Percentiles rank a stretch among this genome's conserved stretches.
These are phyloP conservation scores for Rotaria macrura DNA, from an alignment of 2,888 invertebrate genomes.

Conservation along the genomic window DNA sequence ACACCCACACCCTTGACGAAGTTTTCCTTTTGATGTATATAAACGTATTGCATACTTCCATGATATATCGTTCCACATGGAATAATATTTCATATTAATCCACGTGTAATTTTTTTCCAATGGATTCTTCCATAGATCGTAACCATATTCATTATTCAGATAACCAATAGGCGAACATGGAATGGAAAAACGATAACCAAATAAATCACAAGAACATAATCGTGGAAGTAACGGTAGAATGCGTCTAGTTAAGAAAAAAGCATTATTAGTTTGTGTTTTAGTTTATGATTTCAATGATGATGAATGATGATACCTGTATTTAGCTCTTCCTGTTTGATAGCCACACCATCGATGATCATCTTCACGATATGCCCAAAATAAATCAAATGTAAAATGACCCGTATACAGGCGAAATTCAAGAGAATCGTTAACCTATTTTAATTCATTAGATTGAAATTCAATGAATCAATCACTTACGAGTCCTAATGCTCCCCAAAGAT, in stretches of 20 bases:
- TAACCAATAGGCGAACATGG: constrained; percentile 20
- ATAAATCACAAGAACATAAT: constrained; percentile 26
- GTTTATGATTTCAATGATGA: too few species aligned
- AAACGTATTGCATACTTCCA: constrained; percentile 25
- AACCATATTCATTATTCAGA: constrained; percentile 25
- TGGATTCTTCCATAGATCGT: background rate
- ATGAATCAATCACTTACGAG: background rate
- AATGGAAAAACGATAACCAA: constrained; percentile 19
- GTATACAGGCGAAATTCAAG: constrained; percentile 27
- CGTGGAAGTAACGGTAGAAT: background rate
- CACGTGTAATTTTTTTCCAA: constrained; percentile 22
- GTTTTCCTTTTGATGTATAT: constrained; percentile 15
- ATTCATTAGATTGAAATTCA: background rate
- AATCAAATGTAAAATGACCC: constrained; percentile 26
- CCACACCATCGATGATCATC: constrained; percentile 29
- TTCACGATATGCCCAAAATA: constrained; percentile 27
- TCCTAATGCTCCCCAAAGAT: constrained; percentile 32
- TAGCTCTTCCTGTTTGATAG: constrained; percentile 24
- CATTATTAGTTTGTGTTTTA: too few species aligned
- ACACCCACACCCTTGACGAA: too few species aligned
- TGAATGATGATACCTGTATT: constrained; percentile 22
- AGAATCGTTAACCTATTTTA: constrained; percentile 18
- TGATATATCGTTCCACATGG: background rate
- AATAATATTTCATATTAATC: constrained; percentile 8
- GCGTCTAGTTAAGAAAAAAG: background rate